A percentile compares a stretch with the other conserved stretches of the same genome.
These are phyloP conservation scores for Girardia tigrina DNA, from an alignment of 2,888 invertebrate species.

Conservation along the genomic window DNA sequence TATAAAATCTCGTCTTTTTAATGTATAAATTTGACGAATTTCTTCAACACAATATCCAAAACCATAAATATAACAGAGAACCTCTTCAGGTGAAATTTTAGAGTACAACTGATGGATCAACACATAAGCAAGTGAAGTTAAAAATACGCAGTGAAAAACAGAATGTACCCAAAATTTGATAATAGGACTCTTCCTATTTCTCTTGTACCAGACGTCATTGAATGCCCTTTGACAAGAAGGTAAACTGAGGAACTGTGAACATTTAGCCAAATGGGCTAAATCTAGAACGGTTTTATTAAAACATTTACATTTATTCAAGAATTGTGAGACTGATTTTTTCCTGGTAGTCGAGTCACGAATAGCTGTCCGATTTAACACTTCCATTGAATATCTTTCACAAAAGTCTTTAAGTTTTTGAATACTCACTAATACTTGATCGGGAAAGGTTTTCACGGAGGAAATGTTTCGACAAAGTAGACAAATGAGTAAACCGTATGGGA, in stretches of 20 bases:
- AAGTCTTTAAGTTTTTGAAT: neutral
- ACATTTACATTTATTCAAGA: neutral
- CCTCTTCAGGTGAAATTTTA: neutral
- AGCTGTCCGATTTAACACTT: neutral
- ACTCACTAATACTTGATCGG: neutral
- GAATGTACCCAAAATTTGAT: conserved; percentile 5
- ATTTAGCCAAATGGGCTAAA: conserved; percentile 25
- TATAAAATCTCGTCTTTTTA: neutral
- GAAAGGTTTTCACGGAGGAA: neutral
- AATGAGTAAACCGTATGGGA: neutral
- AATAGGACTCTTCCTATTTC: neutral
- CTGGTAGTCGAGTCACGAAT: neutral
- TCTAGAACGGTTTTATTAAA: conserved; percentile 5
- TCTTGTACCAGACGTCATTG: conserved; percentile 23
- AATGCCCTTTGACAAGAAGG: conserved; percentile 32
- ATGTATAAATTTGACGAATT: neutral
- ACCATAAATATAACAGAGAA: conserved; percentile 17
- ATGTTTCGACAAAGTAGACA: neutral
- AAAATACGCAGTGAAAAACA: neutral
- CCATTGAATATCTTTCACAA: neutral
- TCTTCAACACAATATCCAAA: conserved; percentile 28
- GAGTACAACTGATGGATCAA: neutral
- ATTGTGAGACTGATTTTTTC: neutral
- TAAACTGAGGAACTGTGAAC: conserved; percentile 26
- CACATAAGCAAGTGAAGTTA: conserved; percentile 25